Conservation (phyloP, 2,888 invertebrate genomes). For the Sinodicranocentrus sp. region DNA sequence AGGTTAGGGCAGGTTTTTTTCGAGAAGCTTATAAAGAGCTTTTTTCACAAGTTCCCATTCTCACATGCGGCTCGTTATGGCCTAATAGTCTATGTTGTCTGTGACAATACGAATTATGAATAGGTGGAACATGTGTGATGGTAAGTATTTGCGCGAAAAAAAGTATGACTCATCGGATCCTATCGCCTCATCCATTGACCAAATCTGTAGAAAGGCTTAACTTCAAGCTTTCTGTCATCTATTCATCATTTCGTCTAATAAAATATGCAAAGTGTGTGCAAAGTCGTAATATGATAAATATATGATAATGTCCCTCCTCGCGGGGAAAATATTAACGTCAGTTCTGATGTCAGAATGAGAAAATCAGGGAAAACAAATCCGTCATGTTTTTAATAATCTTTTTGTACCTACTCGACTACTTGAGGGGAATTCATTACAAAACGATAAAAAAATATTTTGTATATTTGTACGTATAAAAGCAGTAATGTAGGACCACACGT, state of each 20-base stretch:
- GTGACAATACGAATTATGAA: too few relatives aligned
- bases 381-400: too few relatives aligned
- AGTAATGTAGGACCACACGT: too few relatives aligned
- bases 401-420: too few relatives aligned
- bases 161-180: conserved; percentile 7
- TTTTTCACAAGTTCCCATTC: conserved; percentile 52
- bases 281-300: neutral
- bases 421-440: too few relatives aligned
- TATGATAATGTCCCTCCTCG: too few relatives aligned
- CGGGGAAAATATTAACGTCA: neutral
- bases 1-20: conserved; percentile 48
- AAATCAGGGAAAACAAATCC: too few relatives aligned
- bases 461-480: too few relatives aligned
- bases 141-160: neutral
- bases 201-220: conserved; percentile 19
- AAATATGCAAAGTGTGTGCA: neutral
- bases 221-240: conserved; percentile 12
- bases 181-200: conserved; percentile 30
- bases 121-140: too few relatives aligned
- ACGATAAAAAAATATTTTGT: too few relatives aligned
- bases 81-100: too few relatives aligned
- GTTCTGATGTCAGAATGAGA: neutral
- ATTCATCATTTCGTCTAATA: conserved; percentile 28
- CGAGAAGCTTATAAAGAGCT: neutral
- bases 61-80: conserved; percentile 20